Evolutionary conservation across 2,113 vertebrate genomes (phyloP).

Genomic region (Calyptommatus sinebrachiatus): DNA sequence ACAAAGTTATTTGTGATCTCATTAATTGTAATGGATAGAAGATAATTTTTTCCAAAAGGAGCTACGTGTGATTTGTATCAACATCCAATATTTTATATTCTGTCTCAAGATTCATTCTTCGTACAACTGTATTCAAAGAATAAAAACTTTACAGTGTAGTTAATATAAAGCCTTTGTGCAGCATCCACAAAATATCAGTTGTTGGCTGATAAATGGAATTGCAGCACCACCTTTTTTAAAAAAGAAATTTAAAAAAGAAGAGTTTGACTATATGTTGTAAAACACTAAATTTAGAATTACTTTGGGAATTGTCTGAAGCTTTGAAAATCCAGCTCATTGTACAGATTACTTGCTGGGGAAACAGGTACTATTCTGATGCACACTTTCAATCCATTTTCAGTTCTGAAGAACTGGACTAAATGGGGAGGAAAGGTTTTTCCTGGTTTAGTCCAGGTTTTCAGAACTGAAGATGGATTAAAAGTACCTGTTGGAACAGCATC

Average conservation of each 20-base stretch:
- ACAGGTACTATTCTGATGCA: conserved; percentile 11
- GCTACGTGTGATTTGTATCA: conserved; percentile 72
- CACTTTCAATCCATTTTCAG: too few species aligned
- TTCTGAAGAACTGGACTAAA: too few species aligned
- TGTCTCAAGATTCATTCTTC: conserved; percentile 70
- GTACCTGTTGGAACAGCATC: background rate
- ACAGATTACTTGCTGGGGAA: conserved; percentile 55
- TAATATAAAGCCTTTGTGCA: conserved; percentile 51
- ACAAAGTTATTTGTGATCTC: conserved; percentile 66
- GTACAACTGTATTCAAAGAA: conserved; percentile 64
- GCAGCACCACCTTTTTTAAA: conserved; percentile 58
- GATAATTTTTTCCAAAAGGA: conserved; percentile 69
- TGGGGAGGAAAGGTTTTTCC: too few species aligned
- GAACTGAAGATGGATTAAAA: too few species aligned
- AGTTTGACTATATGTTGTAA: conserved; percentile 33
- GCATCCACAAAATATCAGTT: conserved; percentile 45
- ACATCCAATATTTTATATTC: conserved; percentile 75
- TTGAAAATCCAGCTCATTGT: conserved; percentile 59
- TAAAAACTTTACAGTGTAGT: conserved; percentile 70
- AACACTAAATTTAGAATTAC: conserved; percentile 48
- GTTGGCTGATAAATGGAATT: conserved; percentile 46
- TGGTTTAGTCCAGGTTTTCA: too few species aligned
- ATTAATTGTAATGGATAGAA: conserved; percentile 64
- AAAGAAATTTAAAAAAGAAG: conserved; percentile 35
- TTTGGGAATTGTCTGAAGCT: conserved; percentile 43